Evolutionary conservation across 2,113 vertebrate species (phyloP).

Genomic region (Morone saxatilis): DNA sequence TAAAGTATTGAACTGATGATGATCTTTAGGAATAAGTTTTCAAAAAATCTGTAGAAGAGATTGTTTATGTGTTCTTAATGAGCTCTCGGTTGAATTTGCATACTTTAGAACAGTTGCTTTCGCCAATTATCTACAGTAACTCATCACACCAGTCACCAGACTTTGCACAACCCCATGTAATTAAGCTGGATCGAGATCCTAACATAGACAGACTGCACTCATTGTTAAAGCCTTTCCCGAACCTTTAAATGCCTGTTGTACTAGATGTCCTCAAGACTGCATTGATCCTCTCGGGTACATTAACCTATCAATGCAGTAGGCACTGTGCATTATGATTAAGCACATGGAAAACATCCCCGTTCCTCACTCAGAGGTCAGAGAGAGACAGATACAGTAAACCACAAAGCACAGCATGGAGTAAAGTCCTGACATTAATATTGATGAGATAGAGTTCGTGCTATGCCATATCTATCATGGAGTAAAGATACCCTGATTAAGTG

Average conservation of each 20-base stretch:
- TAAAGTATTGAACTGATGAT: conserved; percentile 12
- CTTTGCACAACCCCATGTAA: conserved; percentile 58
- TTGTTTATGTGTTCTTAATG: conserved; percentile 54
- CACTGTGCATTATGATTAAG: conserved; percentile 75
- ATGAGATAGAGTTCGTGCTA: conserved; percentile 65
- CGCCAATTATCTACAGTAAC: conserved; percentile 52
- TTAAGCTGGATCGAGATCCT: conserved; percentile 56
- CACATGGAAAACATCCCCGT: conserved; percentile 65
- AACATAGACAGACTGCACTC: conserved; percentile 54
- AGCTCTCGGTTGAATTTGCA: conserved; percentile 57
- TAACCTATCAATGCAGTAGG: conserved; percentile 72
- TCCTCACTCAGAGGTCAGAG: conserved; percentile 67
- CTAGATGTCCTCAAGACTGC: conserved; percentile 66
- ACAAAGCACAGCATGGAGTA: conserved; percentile 49
- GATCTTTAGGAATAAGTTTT: conserved; percentile 42
- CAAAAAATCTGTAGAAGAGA: conserved; percentile 17
- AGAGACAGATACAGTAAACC: conserved; percentile 63
- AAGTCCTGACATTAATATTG: conserved; percentile 70
- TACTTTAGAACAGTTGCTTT: conserved; percentile 49
- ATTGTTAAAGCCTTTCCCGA: conserved; percentile 62
- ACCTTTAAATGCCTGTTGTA: conserved; percentile 66
- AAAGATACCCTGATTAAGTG: conserved; percentile 71
- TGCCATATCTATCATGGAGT: conserved; percentile 62
- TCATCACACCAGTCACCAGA: conserved; percentile 59
- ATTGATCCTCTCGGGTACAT: conserved; percentile 74